Evolutionary conservation across 2,888 invertebrate species (phyloP), one percentile per base, ranked within the genome.

Genomic region (Creontiades dilutus): DNA sequence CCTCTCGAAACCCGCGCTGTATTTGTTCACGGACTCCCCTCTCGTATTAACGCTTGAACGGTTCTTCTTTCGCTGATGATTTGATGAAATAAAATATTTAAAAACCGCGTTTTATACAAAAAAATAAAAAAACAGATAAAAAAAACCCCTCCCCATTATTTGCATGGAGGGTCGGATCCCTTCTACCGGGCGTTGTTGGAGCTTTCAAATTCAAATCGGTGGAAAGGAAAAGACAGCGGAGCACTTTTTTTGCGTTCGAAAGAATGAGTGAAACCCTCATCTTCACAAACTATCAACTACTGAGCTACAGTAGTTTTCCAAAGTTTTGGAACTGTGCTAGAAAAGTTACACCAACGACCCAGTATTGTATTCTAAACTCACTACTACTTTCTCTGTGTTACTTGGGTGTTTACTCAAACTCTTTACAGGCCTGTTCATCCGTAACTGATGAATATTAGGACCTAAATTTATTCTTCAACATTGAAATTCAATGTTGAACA

Each of bases 131-230:
- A 23, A n/a, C 3, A 37, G 7, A 61, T 2, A 61, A n/a, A 68
- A 68, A 68, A 78, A 37, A 37, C 3, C 28, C 7, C 85, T 37
- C 16, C 28, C 27, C 61, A 61, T 85, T 85, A 85, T 85, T 85
- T 85, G 85, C 85, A 85, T 85, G 61, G 85, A 85, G 85, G 85
- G 85, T 85, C 61, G 85, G 37, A 85, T 85, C 61, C 46, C 47
- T 46, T 61, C 85, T 28, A 61, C 37, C n/a, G 37, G 85, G 27
- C 19, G 57, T 14, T 7, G 37, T 9, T 28, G 55, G 61, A 16
- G 85, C 85, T 85, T 85, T 85, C 85, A 61, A 85, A 85, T 85
- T 85, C 85, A 85, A 85, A 85, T 85, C 85, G 57, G 14, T 61
- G 57, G 84, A 7, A 37, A 46, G 57, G 4, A 14, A 61, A n/a